A percentile compares a stretch with the other conserved stretches of the same genome.
Conservation (phyloP, 1,140 invertebrate species). For the Akabosia matsudoensis region DNA sequence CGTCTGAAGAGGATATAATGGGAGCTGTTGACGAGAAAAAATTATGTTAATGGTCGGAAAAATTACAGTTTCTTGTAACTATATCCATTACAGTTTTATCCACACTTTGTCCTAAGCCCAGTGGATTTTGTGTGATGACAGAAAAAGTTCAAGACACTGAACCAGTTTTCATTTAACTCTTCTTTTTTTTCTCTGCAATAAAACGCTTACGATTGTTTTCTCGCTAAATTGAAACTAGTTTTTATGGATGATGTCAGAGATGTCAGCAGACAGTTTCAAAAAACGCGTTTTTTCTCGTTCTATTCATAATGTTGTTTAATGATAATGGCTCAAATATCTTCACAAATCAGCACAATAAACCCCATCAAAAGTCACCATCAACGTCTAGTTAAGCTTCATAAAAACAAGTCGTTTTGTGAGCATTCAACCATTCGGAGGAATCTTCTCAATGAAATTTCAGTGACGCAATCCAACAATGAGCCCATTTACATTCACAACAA, state of each 20-base stretch:
- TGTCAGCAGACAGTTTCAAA: too few relatives aligned
- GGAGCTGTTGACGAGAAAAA: background rate
- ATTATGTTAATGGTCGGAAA: constrained; percentile 24
- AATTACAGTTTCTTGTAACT: background rate
- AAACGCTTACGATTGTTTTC: too few relatives aligned
- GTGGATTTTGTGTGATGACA: too few relatives aligned
- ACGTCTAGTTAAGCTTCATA: background rate
- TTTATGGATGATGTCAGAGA: too few relatives aligned
- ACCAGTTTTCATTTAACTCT: too few relatives aligned
- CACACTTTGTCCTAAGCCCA: background rate
- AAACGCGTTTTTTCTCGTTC: constrained; percentile 2
- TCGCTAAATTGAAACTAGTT: constrained; percentile 19
- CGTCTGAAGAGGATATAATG: too few relatives aligned
- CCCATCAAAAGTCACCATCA: background rate
- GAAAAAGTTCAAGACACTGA: too few relatives aligned
- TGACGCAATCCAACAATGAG: background rate
- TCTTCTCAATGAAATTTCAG: background rate
- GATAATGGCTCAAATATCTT: background rate
- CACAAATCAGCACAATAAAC: background rate
- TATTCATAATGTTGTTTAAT: background rate
- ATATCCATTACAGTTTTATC: constrained; percentile 5
- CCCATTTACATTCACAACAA: too few relatives aligned
- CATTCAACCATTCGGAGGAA: background rate
- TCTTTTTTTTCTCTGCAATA: background rate
- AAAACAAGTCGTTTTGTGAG: background rate